Evolutionary conservation across 2,888 invertebrate species (phyloP).

Genomic region (Leptinotarsa juncta): DNA sequence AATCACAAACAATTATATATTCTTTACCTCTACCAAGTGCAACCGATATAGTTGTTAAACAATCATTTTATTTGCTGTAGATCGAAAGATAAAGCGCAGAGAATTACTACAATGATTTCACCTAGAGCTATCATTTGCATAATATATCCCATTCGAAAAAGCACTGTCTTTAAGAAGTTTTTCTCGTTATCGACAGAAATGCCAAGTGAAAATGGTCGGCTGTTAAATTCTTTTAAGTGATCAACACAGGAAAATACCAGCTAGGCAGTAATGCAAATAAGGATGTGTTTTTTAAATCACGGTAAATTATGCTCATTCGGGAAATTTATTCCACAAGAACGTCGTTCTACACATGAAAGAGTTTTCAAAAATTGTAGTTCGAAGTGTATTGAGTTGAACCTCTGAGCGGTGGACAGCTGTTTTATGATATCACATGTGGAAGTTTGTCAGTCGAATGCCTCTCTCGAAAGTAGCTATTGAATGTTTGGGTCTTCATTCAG

Average conservation of each 20-base stretch:
- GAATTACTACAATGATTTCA: conserved; percentile 30
- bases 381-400: too few species aligned
- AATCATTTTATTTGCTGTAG: conserved; percentile 38
- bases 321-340: too few species aligned
- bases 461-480: too few species aligned
- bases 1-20: conserved; percentile 36
- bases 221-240: conserved; percentile 16
- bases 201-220: conserved; percentile 23
- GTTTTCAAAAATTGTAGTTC: too few species aligned
- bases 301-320: too few species aligned
- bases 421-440: too few species aligned
- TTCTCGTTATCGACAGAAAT: conserved; percentile 24
- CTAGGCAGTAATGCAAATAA: not conserved
- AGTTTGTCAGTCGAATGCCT: too few species aligned
- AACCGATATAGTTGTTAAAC: conserved; percentile 42
- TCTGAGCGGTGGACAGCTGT: too few species aligned
- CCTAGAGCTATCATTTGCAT: conserved; percentile 33
- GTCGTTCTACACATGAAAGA: too few species aligned
- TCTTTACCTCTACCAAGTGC: conserved; percentile 28
- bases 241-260: not conserved
- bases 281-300: not conserved
- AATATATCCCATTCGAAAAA: conserved; percentile 24
- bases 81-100: conserved; percentile 33
- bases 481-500: too few species aligned
- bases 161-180: conserved; percentile 19